Conservation (phyloP, 1,140 invertebrate species). For the Pentalonia nigronervosa region DNA sequence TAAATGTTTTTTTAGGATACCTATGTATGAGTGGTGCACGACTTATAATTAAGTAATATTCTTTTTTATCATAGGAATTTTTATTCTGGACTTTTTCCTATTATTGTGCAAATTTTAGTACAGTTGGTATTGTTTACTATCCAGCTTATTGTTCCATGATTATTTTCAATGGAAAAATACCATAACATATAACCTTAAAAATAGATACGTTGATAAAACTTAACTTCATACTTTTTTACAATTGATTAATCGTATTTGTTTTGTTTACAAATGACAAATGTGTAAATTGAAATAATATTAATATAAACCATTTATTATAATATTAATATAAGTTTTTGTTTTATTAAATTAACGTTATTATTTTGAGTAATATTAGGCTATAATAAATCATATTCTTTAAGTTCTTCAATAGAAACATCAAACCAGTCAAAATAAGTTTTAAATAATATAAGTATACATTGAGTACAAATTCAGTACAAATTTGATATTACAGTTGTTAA, state of each 20-base stretch:
- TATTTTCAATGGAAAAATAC: background rate
- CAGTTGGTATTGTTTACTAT: background rate
- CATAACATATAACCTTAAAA: background rate
- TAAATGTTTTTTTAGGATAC: too few relatives aligned
- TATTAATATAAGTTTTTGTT: background rate
- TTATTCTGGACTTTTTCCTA: too few relatives aligned
- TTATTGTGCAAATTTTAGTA: too few relatives aligned
- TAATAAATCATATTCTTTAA: background rate
- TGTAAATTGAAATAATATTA: background rate
- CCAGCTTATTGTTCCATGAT: background rate
- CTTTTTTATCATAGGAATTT: too few relatives aligned
- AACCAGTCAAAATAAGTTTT: background rate
- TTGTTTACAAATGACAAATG: conserved; percentile 26
- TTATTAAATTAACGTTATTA: background rate
- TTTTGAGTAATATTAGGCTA: background rate
- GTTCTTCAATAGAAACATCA: too few relatives aligned
- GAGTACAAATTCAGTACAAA: background rate
- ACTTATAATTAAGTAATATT: too few relatives aligned
- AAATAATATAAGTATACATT: background rate
- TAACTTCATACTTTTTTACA: background rate
- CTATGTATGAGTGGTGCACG: too few relatives aligned
- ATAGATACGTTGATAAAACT: conserved; percentile 10
- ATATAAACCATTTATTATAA: background rate
- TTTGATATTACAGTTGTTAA: background rate
- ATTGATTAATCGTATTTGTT: conserved; percentile 32